Conservation (phyloP, 2,797 vertebrate genomes). For the Oceanodroma leucorhoa region DNA sequence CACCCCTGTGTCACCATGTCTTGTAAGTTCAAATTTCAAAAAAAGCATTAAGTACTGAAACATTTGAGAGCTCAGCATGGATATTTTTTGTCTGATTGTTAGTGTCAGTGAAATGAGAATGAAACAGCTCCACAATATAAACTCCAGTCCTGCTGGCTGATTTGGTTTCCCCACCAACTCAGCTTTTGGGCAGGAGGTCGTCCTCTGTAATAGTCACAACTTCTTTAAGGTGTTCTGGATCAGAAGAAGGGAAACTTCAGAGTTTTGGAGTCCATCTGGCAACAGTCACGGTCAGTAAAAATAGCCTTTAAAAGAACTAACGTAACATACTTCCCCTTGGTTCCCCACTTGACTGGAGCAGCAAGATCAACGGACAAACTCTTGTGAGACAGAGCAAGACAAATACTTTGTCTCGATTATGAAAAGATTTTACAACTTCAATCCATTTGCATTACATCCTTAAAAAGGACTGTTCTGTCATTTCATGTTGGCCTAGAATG, state of each 20-base stretch:
- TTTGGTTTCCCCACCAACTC: neutral
- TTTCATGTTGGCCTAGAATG: neutral
- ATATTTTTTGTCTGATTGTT: neutral
- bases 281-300: neutral
- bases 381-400: neutral
- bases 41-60: neutral
- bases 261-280: neutral
- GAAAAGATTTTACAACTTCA: neutral
- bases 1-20: accelerated
- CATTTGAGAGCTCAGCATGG: neutral
- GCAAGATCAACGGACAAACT: neutral
- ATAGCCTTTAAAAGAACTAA: neutral
- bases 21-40: neutral
- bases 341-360: neutral
- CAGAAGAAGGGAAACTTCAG: neutral
- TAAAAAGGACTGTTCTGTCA: neutral
- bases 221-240: neutral
- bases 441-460: neutral
- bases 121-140: neutral
- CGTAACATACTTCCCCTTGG: neutral
- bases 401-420: neutral
- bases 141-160: neutral
- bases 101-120: neutral
- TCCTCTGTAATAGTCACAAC: neutral
- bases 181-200: neutral